Base-by-base conservation (phyloP, 2,888 invertebrate species). In the Bombylius major region DNA sequence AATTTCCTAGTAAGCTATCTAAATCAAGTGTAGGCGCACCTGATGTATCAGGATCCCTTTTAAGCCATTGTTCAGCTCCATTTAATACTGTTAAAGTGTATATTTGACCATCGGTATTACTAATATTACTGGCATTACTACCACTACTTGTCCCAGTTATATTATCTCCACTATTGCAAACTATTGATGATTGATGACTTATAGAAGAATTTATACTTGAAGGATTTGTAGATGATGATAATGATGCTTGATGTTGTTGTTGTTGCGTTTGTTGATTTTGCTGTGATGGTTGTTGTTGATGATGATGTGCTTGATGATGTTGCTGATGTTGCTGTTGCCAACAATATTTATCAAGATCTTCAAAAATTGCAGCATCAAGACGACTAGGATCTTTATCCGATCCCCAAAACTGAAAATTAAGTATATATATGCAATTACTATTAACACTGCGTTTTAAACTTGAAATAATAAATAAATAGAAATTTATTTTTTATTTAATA, bases 61-160 rank as follows among this genome's bases (percentile, higher is more conserved):
- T 79, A 72, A 85, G 78, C 79, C 83, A 81, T 59, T 82, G 78
- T 71, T 80, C 77, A 67, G 84, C 77, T 64, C 86, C 87, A 73
- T 90, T 89, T 68, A 91, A 81, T 70, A 90, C 89, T 67, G 90
- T 90, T 61, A 91, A 76, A 56, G 90, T 90, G 72, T 90, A 90
- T 68, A 90, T 90, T 63, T 74, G 74, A 62, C 87, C 87, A 66
- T 87, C 87, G n/a, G 86, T 84, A 67, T 84, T 85, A 62, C 69
- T 67, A 60, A 69, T 64, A 61, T 65, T 68, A 60, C 31, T 33
- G 12, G 5, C 44, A 23, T 5, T 50, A 36, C 7, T 36, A n/a
- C 6, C 7, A 12, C 63, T 66, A 36, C 65, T 67, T 48, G 65
- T 66, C 56, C 66, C 66, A 60, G 11, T 4, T 11, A 42, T 84